These are phyloP conservation scores for Emmelina monodactyla DNA, from an alignment of 2,888 invertebrate genomes.

Conservation along the genomic window DNA sequence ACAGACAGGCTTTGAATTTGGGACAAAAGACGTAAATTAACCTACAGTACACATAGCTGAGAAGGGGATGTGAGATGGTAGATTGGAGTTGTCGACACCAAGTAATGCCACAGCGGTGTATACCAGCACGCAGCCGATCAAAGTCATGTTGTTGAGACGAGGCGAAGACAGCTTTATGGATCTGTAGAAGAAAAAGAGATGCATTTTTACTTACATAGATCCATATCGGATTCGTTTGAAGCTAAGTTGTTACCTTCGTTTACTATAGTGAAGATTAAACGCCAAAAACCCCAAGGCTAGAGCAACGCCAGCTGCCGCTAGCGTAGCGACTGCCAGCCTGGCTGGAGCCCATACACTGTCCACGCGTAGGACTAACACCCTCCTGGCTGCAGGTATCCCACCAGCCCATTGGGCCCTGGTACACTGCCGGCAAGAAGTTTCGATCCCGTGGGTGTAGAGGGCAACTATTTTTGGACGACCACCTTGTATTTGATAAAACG, in stretches of 20 bases:
- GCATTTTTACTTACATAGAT: neutral
- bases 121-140: constrained; percentile 89
- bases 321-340: constrained; percentile 74
- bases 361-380: constrained; percentile 76
- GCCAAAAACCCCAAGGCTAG: constrained; percentile 78
- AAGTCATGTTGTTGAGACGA: constrained; percentile 89
- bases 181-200: constrained; percentile 43
- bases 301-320: constrained; percentile 78
- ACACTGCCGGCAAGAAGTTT: constrained; percentile 73
- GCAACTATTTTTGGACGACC: constrained; percentile 78
- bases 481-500: constrained; percentile 87
- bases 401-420: constrained; percentile 75
- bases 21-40: too few species aligned
- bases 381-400: constrained; percentile 80
- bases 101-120: constrained; percentile 87
- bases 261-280: constrained; percentile 84
- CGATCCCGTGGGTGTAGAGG: constrained; percentile 69
- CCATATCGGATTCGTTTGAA: too few species aligned
- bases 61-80: constrained; percentile 75
- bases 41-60: constrained; percentile 88
- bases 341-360: constrained; percentile 81
- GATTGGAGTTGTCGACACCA: constrained; percentile 83
- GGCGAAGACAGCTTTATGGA: constrained; percentile 93
- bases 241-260: constrained; percentile 69
- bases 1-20: too few species aligned